These are phyloP conservation scores for Latheticus oryzae DNA, from an alignment of 2,888 invertebrate species.

Conservation along the genomic window DNA sequence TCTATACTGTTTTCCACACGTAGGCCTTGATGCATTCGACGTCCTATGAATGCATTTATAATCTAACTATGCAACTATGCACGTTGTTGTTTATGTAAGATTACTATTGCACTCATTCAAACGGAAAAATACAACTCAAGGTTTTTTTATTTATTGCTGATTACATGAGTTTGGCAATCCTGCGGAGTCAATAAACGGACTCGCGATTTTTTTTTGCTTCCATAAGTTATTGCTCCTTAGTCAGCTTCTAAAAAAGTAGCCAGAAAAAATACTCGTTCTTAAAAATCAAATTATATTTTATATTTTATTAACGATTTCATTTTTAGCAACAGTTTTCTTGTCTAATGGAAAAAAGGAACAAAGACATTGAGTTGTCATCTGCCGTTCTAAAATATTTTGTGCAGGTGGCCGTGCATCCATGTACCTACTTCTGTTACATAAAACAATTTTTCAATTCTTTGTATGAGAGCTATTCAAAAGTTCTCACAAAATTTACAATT, in stretches of 20 bases:
- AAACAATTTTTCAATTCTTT: too few species aligned
- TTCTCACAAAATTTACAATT: too few species aligned
- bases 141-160: slow-evolving; percentile 34
- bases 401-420: background rate
- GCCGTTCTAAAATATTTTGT: background rate
- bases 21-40: slow-evolving; percentile 55
- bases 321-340: too few species aligned
- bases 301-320: too few species aligned
- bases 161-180: slow-evolving; percentile 45
- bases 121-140: slow-evolving; percentile 19
- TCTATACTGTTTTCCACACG: slow-evolving; percentile 61
- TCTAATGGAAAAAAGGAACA: background rate
- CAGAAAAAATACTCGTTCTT: slow-evolving; percentile 10
- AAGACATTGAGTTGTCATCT: background rate
- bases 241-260: slow-evolving; percentile 12
- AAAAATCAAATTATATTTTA: too few species aligned
- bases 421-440: too few species aligned
- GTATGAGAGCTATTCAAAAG: too few species aligned
- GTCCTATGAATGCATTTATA: too few species aligned
- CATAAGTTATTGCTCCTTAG: slow-evolving; percentile 35
- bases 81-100: slow-evolving; percentile 48
- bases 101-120: slow-evolving; percentile 41
- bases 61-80: slow-evolving; percentile 48
- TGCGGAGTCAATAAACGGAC: slow-evolving; percentile 50
- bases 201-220: slow-evolving; percentile 41